These are phyloP conservation scores for Cladopsammia gracilis DNA, from an alignment of 64 coral and sea anemone genomes.

Conservation along the genomic window DNA sequence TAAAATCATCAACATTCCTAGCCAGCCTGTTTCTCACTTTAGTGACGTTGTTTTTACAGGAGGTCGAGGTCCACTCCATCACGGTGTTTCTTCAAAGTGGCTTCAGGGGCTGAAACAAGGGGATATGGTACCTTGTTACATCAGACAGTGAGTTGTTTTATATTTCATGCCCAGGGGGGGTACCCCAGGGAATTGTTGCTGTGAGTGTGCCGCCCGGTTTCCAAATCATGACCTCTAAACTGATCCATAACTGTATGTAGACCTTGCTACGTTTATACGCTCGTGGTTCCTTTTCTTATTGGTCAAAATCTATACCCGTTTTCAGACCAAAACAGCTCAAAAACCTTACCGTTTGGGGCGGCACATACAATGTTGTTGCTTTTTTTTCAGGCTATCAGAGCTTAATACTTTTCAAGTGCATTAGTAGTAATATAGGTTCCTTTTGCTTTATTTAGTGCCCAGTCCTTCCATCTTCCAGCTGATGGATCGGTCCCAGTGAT, in stretches of 20 bases:
- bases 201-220: no score
- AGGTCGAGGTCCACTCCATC: slow-evolving; percentile 36
- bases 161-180: not conserved
- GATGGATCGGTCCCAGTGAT: slow-evolving; percentile 61
- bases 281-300: no score
- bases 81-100: slow-evolving; percentile 79
- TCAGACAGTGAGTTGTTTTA: slow-evolving; percentile 66
- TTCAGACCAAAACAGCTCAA: no score
- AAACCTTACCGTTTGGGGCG: no score
- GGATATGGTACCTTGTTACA: slow-evolving; percentile 73
- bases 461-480: slow-evolving; percentile 62
- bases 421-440: not conserved
- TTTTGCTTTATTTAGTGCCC: slow-evolving; percentile 20
- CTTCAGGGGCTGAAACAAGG: slow-evolving; percentile 69
- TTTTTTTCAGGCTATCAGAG: no score
- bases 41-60: slow-evolving; percentile 21
- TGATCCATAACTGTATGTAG: no score
- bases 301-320: no score
- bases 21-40: not conserved
- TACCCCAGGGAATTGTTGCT: no score
- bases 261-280: no score
- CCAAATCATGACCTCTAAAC: no score
- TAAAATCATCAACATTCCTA: no score
- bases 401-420: not conserved
- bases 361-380: no score